Percentiles rank a stretch among this genome's conserved stretches.
Evolutionary conservation across 2,888 invertebrate species (phyloP).

Genomic region (Nematopogon swammerdamellus): DNA sequence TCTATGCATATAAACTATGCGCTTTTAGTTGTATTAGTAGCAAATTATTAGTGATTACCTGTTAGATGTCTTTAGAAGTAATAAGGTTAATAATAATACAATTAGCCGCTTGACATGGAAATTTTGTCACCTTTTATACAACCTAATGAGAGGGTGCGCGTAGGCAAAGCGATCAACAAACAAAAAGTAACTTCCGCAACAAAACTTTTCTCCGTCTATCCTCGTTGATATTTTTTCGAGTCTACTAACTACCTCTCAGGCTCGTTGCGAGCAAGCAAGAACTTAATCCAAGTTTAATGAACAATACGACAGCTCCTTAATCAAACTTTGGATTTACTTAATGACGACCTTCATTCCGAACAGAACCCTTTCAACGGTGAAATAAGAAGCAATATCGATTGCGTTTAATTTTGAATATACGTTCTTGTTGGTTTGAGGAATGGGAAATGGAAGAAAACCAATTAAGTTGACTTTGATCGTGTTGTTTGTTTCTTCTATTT

Average conservation of each 20-base stretch:
- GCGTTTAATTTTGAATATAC: conserved; percentile 3
- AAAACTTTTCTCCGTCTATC: conserved; percentile 1
- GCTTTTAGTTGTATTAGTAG: no score
- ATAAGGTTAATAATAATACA: no score
- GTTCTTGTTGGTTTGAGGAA: conserved; percentile 16
- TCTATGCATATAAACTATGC: no score
- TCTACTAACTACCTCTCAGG: conserved; percentile 53
- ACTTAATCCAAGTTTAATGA: conserved; percentile 60
- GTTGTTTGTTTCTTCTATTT: conserved; percentile 49
- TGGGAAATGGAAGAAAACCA: conserved; percentile 40
- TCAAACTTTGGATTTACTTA: conserved; percentile 52
- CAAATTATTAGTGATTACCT: no score
- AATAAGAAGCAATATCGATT: no score
- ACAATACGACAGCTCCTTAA: conserved; percentile 58
- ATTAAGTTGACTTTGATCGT: conserved; percentile 50
- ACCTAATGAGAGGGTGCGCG: no score
- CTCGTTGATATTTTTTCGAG: conserved; percentile 31
- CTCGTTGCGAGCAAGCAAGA: conserved; percentile 55
- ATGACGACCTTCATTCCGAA: background rate
- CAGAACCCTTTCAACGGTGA: background rate
- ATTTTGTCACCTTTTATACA: no score
- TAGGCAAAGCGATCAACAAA: background rate
- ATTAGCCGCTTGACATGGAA: no score
- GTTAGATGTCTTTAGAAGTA: no score
- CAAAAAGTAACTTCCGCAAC: background rate